Evolutionary conservation across 2,888 invertebrate genomes (phyloP).

Genomic region (Vanessa cardui): DNA sequence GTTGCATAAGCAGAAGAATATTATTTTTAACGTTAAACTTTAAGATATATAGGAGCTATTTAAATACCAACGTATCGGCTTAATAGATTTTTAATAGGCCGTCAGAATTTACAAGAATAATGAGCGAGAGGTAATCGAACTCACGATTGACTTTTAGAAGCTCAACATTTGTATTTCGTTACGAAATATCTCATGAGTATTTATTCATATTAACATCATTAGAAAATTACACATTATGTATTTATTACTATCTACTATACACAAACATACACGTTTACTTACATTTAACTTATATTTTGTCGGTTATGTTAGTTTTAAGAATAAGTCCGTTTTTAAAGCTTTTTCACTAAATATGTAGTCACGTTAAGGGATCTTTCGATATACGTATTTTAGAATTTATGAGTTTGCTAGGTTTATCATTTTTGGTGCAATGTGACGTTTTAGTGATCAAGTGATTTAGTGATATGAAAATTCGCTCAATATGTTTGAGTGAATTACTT

Average conservation of each 20-base stretch:
- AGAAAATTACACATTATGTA: background rate
- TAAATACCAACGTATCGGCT: constrained; percentile 48
- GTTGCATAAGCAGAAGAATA: constrained; percentile 34
- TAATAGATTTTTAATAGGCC: constrained; percentile 56
- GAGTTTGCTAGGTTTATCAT: constrained; percentile 27
- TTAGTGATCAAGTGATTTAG: constrained; percentile 49
- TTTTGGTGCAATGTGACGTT: constrained; percentile 30
- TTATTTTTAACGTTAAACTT: constrained; percentile 26
- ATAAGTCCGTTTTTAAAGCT: no score
- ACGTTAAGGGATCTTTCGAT: background rate
- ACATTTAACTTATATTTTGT: no score
- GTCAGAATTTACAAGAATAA: constrained; percentile 42
- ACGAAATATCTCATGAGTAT: constrained; percentile 31
- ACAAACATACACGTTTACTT: no score
- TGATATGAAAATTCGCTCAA: constrained; percentile 13
- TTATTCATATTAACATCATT: background rate
- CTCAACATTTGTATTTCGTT: constrained; percentile 36
- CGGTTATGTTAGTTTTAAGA: no score
- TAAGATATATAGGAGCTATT: constrained; percentile 19
- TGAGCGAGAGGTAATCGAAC: constrained; percentile 42
- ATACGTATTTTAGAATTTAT: constrained; percentile 17
- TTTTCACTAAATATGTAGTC: no score
- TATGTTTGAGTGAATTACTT: background rate
- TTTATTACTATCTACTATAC: background rate
- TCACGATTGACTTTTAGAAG: constrained; percentile 50